A percentile compares a stretch with the other conserved stretches of the same genome.
phyloP scores from a whole-genome alignment of 2,888 invertebrate genomes.

The Tenthredo mesomela region DNA sequence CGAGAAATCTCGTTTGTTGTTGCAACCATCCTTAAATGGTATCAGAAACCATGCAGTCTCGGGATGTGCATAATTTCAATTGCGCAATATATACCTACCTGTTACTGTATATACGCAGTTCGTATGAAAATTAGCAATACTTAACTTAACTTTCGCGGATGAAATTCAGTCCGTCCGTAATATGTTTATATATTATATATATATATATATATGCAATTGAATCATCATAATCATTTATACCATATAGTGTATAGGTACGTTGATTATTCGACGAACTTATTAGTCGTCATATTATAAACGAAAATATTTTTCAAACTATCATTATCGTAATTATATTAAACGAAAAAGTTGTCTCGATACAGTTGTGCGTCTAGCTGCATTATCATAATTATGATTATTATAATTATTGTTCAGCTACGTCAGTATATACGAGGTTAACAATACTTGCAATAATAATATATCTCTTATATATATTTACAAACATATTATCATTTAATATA shows the following conservation, averaged over 20 bases:
- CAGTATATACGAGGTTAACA: background rate
- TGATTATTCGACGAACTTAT: background rate
- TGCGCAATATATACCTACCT: background rate
- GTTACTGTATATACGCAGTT: background rate
- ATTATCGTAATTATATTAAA: background rate
- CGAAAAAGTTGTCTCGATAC: background rate
- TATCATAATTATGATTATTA: background rate
- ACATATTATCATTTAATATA: background rate
- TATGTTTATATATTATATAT: background rate
- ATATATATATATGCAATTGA: background rate
- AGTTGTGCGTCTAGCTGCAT: no score
- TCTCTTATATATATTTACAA: background rate
- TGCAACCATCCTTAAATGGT: background rate
- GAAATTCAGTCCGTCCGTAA: background rate
- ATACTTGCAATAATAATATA: background rate
- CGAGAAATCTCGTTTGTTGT: background rate
- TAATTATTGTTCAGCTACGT: background rate
- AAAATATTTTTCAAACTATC: background rate
- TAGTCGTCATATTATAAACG: background rate
- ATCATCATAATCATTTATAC: background rate
- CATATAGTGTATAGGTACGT: background rate
- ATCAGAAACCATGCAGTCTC: background rate
- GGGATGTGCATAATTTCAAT: conserved; percentile 3
- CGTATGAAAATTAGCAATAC: conserved; percentile 3
- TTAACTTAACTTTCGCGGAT: background rate